phyloP scores from a whole-genome alignment of 2,113 vertebrate species.

The Myxocyprinus asiaticus region DNA sequence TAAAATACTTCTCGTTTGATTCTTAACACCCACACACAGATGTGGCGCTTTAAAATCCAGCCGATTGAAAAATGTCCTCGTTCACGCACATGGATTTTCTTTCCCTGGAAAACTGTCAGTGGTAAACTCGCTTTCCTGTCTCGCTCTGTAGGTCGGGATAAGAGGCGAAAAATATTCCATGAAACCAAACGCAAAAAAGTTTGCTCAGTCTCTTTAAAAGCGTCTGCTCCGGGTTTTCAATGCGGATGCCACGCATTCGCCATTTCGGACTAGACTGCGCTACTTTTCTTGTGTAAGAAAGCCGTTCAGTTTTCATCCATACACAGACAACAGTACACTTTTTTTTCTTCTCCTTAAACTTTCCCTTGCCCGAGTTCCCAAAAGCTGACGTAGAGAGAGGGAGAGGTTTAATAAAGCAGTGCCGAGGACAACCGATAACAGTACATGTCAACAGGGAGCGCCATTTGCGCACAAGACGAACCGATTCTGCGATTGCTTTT shows the following conservation, averaged over 20 bases:
- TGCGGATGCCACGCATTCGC: neutral
- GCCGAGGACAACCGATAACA: neutral
- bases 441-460: conserved; percentile 46
- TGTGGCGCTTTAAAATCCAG: neutral
- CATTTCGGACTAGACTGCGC: neutral
- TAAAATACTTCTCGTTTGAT: too few relatives aligned
- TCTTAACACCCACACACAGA: neutral
- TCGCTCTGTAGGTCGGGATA: conserved; percentile 35
- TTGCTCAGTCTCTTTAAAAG: neutral
- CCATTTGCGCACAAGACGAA: neutral
- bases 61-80: neutral
- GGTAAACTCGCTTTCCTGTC: conserved; percentile 63
- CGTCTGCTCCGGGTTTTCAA: neutral
- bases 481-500: too few relatives aligned
- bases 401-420: conserved; percentile 45
- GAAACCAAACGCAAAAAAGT: conserved; percentile 51
- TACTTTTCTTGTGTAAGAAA: neutral
- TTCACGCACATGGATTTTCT: conserved; percentile 25
- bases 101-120: conserved; percentile 58
- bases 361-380: conserved; percentile 58
- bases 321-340: conserved; percentile 21
- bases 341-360: conserved; percentile 46
- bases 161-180: conserved; percentile 28
- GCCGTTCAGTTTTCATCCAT: conserved; percentile 41
- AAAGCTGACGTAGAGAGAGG: conserved; percentile 22